Evolutionary conservation across 2,797 vertebrate genomes (phyloP).

Genomic region (Coilia nasus): DNA sequence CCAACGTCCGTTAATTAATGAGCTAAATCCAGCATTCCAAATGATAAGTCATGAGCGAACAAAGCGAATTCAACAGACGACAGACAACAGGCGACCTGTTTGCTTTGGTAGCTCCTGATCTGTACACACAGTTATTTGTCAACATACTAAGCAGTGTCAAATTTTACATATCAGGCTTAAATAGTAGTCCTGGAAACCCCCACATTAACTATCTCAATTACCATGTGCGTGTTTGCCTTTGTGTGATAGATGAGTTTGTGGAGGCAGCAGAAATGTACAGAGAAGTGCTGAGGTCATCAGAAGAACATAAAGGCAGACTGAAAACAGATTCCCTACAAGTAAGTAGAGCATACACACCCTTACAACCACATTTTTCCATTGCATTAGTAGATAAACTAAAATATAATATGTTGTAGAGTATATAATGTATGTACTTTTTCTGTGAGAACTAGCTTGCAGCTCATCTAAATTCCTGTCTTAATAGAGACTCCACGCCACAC

Average conservation of each 20-base stretch:
- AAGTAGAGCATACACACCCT: constrained; percentile 35
- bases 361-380: not conserved
- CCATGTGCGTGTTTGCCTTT: constrained; percentile 20
- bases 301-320: constrained; percentile 94
- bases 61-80: too few species aligned
- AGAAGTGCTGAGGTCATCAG: constrained; percentile 96
- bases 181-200: not conserved
- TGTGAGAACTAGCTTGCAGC: constrained; percentile 15
- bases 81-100: too few species aligned
- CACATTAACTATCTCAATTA: not conserved
- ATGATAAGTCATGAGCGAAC: too few species aligned
- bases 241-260: constrained; percentile 81
- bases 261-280: constrained; percentile 89
- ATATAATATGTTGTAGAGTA: not conserved
- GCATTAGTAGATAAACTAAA: not conserved
- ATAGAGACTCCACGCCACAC: constrained; percentile 97
- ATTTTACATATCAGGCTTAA: not conserved
- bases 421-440: not conserved
- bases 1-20: too few species aligned
- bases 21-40: too few species aligned
- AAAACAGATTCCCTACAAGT: constrained; percentile 98
- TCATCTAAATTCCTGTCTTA: not conserved
- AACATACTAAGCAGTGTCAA: not conserved
- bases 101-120: too few species aligned
- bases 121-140: not conserved